These are phyloP conservation scores for Dinocampus coccinellae DNA, from an alignment of 2,888 invertebrate species.

Conservation along the genomic window DNA sequence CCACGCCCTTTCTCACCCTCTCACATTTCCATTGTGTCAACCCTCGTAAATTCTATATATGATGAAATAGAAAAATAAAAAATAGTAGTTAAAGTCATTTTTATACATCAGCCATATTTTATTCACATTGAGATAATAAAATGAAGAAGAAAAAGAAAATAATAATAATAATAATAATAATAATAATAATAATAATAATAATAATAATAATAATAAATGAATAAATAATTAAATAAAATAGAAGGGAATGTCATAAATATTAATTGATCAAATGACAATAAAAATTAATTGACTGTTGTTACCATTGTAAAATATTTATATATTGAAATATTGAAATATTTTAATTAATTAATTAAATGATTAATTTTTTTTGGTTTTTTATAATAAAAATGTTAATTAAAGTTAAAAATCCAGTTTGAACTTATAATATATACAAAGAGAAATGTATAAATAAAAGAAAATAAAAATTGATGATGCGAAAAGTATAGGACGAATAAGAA, in stretches of 20 bases:
- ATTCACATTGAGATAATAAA: background rate
- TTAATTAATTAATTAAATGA: no score
- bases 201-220: no score
- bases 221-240: background rate
- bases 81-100: background rate
- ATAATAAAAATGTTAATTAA: conserved; percentile 39
- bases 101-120: background rate
- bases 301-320: background rate
- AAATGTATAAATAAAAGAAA: conserved; percentile 37
- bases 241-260: background rate
- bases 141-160: background rate
- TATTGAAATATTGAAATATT: background rate
- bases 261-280: background rate
- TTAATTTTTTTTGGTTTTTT: background rate
- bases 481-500: background rate
- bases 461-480: conserved; percentile 33
- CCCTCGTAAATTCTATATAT: background rate
- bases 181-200: no score
- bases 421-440: conserved; percentile 18
- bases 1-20: conserved; percentile 34
- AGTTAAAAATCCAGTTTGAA: conserved; percentile 42
- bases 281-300: background rate
- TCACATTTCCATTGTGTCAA: background rate
- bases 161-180: no score
- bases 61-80: background rate